A percentile compares a stretch with the other conserved stretches of the same genome.
Evolutionary conservation across 2,888 invertebrate genomes (phyloP).

Genomic region (Entomobrya multifasciata): DNA sequence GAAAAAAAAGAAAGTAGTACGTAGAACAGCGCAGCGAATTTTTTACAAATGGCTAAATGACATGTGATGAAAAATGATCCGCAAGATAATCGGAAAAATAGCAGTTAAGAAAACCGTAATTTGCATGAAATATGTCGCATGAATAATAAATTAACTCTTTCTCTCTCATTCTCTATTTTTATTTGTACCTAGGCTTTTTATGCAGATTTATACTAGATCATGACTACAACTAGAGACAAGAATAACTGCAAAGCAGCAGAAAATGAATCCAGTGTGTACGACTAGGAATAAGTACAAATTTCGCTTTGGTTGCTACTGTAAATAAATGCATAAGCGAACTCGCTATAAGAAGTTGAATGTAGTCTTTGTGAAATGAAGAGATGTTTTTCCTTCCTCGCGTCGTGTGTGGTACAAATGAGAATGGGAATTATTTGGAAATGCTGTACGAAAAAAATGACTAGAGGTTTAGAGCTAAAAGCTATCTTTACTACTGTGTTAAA

Average conservation of each 20-base stretch:
- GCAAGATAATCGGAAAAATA: conserved; percentile 68
- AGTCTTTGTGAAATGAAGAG: conserved; percentile 1
- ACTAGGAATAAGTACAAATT: conserved; percentile 7
- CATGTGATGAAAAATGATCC: conserved; percentile 72
- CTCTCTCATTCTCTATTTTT: background rate
- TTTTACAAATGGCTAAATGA: conserved; percentile 47
- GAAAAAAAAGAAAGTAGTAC: background rate
- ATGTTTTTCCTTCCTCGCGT: background rate
- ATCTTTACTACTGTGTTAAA: conserved; percentile 41
- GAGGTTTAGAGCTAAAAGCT: conserved; percentile 38
- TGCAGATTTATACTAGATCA: background rate
- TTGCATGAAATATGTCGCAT: conserved; percentile 71
- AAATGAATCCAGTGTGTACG: background rate
- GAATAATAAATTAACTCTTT: conserved; percentile 66
- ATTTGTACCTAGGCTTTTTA: background rate
- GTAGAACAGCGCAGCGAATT: background rate
- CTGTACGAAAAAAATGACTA: too few relatives aligned
- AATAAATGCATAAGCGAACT: too few relatives aligned
- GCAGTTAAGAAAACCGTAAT: conserved; percentile 72
- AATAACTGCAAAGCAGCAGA: background rate
- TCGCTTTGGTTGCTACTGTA: conserved; percentile 31
- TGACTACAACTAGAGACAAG: background rate
- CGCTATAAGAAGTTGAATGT: background rate
- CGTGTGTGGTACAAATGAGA: conserved; percentile 58
- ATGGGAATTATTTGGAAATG: too few relatives aligned